Base-by-base conservation (phyloP, 2,888 invertebrate species). In the Andrena minutula region DNA sequence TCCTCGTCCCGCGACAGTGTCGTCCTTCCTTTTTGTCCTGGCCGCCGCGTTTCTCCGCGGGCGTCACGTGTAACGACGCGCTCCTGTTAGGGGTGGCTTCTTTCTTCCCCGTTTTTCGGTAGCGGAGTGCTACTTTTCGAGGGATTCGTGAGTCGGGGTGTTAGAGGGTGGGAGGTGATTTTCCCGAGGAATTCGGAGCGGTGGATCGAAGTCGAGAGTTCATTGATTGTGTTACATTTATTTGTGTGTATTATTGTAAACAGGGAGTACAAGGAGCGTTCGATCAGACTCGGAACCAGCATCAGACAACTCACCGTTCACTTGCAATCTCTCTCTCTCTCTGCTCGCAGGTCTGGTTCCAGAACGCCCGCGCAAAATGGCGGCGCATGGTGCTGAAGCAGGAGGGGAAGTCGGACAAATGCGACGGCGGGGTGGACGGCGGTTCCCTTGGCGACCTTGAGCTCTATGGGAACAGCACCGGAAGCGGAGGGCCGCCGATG, bases 321-420 rank as follows among this genome's bases (percentile, higher is more conserved):
- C 61, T 20, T 32, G 30, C 30, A 26, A 32, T 20, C n/a, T 32
- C 32, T 41, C 41, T 58, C 28, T 58, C 26, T 58, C 73, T 86
- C 94, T 95, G 94, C 94, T 95, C 95, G 56, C 96, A 98, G 98
- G 98, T 98, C 75, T 98, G 98, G 98, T 98, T 98, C 95, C 98
- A 98, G 95, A 98, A 98, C 94, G 98, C 98, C 35, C 95, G 98
- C 53, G 98, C 98, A 88, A 98, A 98, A 95, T 98, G 98, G 97
- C 96, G 98, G 91, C 96, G 98, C 87, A 97, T 97, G 96, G 96
- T 97, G 94, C 95, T 97, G 89, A 97, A 97, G 92, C 97, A 97
- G 92, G 97, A 97, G 92, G 96, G 96, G 93, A 96, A 96, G 91
- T 95, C 96, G 86, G 97, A 97, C 91, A 97, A 97, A 91, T 96